These are phyloP conservation scores for Scaptomyza pallida DNA, from an alignment of 1,140 invertebrate genomes.

Conservation along the genomic window DNA sequence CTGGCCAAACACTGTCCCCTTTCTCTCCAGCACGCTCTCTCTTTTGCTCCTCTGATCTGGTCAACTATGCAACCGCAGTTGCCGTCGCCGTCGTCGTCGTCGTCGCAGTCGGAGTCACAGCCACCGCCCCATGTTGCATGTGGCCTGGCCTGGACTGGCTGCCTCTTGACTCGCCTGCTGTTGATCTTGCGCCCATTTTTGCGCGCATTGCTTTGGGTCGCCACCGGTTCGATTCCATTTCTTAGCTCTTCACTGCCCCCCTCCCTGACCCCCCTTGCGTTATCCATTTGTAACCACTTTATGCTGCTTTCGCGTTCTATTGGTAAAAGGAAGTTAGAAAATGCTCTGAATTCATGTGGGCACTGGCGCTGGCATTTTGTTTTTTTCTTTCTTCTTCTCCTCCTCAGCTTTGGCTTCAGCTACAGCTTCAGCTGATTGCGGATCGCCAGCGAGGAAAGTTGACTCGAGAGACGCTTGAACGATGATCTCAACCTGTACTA, in stretches of 20 bases:
- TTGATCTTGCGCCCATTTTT: slow-evolving; percentile 73
- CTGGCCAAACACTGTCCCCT: slow-evolving; percentile 18
- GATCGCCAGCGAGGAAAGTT: neutral
- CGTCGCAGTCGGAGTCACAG: slow-evolving; percentile 1
- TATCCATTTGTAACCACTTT: slow-evolving; percentile 6
- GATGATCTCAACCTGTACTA: neutral
- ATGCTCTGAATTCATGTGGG: slow-evolving; percentile 71
- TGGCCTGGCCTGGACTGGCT: too few relatives aligned
- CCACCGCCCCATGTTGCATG: slow-evolving; percentile 34
- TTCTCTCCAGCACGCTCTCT: neutral
- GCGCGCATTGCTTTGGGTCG: slow-evolving; percentile 67
- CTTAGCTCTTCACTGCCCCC: neutral
- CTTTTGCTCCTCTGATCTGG: slow-evolving; percentile 53
- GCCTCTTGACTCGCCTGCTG: slow-evolving; percentile 53
- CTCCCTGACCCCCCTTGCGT: neutral
- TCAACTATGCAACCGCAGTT: slow-evolving; percentile 70
- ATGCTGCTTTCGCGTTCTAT: slow-evolving; percentile 64
- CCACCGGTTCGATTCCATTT: slow-evolving; percentile 42
- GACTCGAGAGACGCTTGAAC: neutral
- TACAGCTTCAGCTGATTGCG: slow-evolving; percentile 3
- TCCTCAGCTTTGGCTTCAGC: too few relatives aligned
- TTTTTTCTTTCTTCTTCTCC: too few relatives aligned
- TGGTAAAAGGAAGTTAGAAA: slow-evolving; percentile 79
- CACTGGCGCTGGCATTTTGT: slow-evolving; percentile 37
- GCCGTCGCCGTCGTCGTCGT: slow-evolving; percentile 3